phyloP scores from a whole-genome alignment of 1,140 invertebrate species.

The Habropoda laboriosa region DNA sequence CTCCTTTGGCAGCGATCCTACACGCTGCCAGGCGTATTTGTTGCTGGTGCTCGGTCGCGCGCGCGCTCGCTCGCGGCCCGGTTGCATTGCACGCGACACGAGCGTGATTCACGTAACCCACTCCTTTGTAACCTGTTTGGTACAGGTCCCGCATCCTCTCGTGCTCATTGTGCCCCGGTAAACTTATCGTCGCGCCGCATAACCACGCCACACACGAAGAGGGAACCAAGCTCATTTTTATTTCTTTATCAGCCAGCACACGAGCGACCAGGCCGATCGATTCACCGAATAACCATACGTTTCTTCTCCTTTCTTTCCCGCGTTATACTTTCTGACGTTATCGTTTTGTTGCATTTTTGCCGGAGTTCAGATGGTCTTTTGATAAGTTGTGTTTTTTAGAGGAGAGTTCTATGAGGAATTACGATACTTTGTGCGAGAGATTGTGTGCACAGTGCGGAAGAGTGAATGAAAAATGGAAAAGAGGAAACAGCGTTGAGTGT shows the following conservation, averaged over 20 bases:
- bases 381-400: no score
- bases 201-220: slow-evolving; percentile 16
- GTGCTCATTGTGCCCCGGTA: slow-evolving; percentile 31
- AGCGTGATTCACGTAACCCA: slow-evolving; percentile 61
- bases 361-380: no score
- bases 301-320: background rate
- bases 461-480: no score
- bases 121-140: slow-evolving; percentile 53
- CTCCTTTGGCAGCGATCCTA: slow-evolving; percentile 6
- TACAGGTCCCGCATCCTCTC: slow-evolving; percentile 37
- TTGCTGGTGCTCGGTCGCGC: background rate
- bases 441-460: no score
- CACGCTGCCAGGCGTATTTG: background rate
- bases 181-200: slow-evolving; percentile 21
- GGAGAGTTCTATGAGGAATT: no score
- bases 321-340: background rate
- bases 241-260: slow-evolving; percentile 1
- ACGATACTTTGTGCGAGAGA: no score
- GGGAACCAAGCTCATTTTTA: slow-evolving; percentile 4
- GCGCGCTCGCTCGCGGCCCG: background rate
- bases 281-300: slow-evolving; percentile 15
- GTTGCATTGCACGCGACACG: slow-evolving; percentile 53
- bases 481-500: no score
- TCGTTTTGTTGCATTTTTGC: no score
- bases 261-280: background rate